Base-by-base conservation (phyloP, 2,888 invertebrate species). In the Amblyteles armatorius region DNA sequence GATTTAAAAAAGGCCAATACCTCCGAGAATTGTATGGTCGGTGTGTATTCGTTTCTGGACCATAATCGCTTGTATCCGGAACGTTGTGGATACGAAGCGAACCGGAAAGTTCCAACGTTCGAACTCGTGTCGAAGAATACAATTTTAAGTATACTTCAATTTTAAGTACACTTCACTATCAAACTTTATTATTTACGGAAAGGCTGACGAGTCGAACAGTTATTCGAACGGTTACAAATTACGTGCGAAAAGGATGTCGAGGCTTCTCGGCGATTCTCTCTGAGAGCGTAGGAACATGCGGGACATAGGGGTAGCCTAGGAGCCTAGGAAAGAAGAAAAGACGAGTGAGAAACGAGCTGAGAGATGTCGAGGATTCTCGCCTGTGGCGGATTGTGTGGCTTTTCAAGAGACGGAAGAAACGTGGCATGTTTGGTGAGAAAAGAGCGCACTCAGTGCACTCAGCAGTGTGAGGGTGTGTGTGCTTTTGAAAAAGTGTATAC, bases 381-480 rank as follows among this genome's bases (percentile, higher is more conserved):
- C 33, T 60, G 74, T 67, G 33, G 13, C 71, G 69, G 48, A 50
- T 33, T 22, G 55, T 74, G 79, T 55, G 81, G 67, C 71, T 73
- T 81, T 69, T 72, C 67, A 60, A 81, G 72, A 63, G 55, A 44
- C 6, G 26, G 13, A 48, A 29, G 76, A 77, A 69, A 82, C 82
- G 74, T 76, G 82, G 65, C 55, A 73, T 65, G 57, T 71, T 63
- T 33, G 60, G 60, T 60, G 60, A 81, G 52, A 79, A 81, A 82
- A 82, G 82, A 76, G 74, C 78, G 81, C 84, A 81, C 77, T 84
- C 84, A 74, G 36, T 71, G 79, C 74, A 74, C 74, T 69, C 65
- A 74, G 29, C 63, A 50, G 65, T 71, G 68, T 48, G 16, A 19
- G 48, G 0, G 11, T 48, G 26, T 6, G 29, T 57, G 5, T 22